Evolutionary conservation across 2,113 vertebrate genomes (phyloP), one percentile per base, ranked within the genome.

Genomic region (Anas platyrhynchos): DNA sequence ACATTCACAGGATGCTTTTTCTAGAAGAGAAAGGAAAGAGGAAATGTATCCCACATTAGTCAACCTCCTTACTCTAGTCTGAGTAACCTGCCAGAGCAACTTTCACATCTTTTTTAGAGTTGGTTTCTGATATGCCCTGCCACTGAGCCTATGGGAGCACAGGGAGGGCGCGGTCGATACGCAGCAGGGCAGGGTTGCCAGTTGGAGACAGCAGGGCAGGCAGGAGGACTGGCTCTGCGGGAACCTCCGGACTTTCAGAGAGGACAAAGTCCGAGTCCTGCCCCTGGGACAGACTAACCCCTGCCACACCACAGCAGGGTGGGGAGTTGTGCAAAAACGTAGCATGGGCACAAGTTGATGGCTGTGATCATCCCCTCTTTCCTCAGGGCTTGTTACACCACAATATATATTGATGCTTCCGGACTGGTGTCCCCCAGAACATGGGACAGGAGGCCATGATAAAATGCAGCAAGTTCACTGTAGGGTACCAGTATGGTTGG

Each of bases 21-120:
- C 80, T 82, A 48, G 71, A 90, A 82, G 86, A 43, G 83, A 81
- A 91, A 91, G 87, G 72, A 96, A 95, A 95, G 54, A 90, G 69
- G 65, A 96, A 96, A 89, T 93, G 79, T 80, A 68, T 72, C 17
- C 54, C 2, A 4, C 62, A 66, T 97, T 97, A 95, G 81, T 93
- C 93, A 96, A 56, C 11, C 15, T 62, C 54, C 81, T 93, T 16
- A 20, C 23, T 87, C 63, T 31, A 48, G 81, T 46, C n/a, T 5
- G n/a, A 82, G 62, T 46, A 48, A 85, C 8, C 1, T 8, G 54
- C n/a, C 4, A 3, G 44, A 89, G 50, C n/a, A 79, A 23, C 41
- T 76, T 66, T 50, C 59, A 94, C 79, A 38, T 73, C 65, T 66
- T 80, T 83, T 36, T 58, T 86, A 76, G 92, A 91, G 50, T 94